phyloP scores from a whole-genome alignment of 2,797 vertebrate genomes.

The Anomalospiza imberbis region DNA sequence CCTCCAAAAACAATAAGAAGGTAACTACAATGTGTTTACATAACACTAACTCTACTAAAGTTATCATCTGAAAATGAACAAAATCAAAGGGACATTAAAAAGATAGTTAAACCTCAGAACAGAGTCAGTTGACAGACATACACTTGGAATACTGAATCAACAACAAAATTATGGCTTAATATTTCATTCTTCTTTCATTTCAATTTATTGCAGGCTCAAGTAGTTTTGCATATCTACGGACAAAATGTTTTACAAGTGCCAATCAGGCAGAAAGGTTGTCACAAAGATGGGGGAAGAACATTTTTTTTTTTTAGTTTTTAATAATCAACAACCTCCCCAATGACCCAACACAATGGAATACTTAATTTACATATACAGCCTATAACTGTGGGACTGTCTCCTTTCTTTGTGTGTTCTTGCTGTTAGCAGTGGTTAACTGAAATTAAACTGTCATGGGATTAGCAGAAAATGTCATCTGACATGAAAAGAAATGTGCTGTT shows the following conservation, averaged over 20 bases:
- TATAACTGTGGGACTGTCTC: constrained; percentile 18
- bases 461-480: constrained; percentile 59
- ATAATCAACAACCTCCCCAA: constrained; percentile 21
- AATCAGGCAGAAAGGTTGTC: background rate
- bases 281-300: background rate
- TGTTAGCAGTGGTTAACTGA: constrained; percentile 53
- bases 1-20: background rate
- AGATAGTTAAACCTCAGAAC: background rate
- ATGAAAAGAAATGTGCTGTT: constrained; percentile 31
- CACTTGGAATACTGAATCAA: background rate
- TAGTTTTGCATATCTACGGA: constrained; percentile 20
- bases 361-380: constrained; percentile 51
- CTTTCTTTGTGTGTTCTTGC: background rate
- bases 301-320: background rate
- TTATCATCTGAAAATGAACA: background rate
- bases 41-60: background rate
- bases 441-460: constrained; percentile 69
- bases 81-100: background rate
- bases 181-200: background rate
- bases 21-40: background rate
- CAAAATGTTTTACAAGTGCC: background rate
- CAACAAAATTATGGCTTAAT: background rate
- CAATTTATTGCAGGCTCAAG: background rate
- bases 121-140: background rate
- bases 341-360: constrained; percentile 54